Conservation (phyloP, 2,797 vertebrate genomes). For the Iguana delicatissima region DNA sequence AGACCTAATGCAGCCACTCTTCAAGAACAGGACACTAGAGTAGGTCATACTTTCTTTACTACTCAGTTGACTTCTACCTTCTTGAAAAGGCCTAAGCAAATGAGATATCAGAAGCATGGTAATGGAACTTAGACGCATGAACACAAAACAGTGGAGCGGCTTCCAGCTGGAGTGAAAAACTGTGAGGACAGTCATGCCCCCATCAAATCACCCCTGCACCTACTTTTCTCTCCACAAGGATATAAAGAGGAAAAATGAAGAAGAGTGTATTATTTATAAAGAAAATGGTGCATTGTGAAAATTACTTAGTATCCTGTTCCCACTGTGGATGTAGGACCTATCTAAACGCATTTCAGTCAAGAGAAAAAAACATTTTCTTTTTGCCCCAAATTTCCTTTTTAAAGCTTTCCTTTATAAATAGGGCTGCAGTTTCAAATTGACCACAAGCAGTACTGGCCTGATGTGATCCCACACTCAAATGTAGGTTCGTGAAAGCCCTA, state of each 20-base stretch:
- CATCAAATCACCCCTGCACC: too few relatives aligned
- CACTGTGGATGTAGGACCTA: background rate
- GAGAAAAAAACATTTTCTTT: background rate
- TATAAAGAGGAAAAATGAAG: too few relatives aligned
- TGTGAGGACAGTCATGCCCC: too few relatives aligned
- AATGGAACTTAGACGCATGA: too few relatives aligned
- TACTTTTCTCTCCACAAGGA: too few relatives aligned
- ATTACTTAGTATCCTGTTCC: background rate
- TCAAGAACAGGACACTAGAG: background rate
- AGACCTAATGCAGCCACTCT: background rate
- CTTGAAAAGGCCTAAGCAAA: background rate
- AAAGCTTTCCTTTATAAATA: background rate
- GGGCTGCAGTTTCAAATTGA: background rate
- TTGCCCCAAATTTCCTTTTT: too few relatives aligned
- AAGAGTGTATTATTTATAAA: background rate
- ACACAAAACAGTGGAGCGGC: too few relatives aligned
- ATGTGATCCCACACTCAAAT: background rate
- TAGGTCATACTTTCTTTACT: background rate
- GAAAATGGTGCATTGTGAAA: background rate
- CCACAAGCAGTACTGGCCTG: background rate
- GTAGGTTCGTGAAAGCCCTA: background rate
- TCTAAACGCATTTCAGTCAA: background rate
- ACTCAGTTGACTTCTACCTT: background rate
- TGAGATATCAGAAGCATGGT: too few relatives aligned
- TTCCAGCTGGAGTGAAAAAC: too few relatives aligned